phyloP scores from a whole-genome alignment of 2,888 invertebrate genomes.

The Drosophila trichaetosa region DNA sequence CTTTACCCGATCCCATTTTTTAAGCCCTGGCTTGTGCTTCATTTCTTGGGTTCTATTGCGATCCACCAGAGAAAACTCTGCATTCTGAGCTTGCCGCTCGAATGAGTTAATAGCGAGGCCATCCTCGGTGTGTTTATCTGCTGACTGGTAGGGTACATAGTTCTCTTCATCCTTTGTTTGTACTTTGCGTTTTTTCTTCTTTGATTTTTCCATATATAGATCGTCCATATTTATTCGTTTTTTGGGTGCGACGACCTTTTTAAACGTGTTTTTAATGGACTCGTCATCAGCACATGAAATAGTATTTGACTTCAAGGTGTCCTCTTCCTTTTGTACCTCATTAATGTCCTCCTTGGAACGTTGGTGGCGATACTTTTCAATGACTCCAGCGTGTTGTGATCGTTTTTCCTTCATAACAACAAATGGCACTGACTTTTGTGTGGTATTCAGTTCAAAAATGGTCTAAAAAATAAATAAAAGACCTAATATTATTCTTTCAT shows the following conservation, averaged over 20 bases:
- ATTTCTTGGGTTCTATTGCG: constrained; percentile 90
- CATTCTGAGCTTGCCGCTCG: constrained; percentile 91
- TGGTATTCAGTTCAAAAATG: constrained; percentile 95
- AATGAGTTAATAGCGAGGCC: constrained; percentile 91
- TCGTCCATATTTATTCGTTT: constrained; percentile 86
- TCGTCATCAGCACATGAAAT: constrained; percentile 85
- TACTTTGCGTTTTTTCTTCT: constrained; percentile 85
- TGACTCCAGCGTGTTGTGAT: constrained; percentile 88
- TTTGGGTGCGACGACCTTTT: constrained; percentile 86
- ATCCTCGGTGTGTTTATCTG: constrained; percentile 93
- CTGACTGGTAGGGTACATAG: constrained; percentile 94
- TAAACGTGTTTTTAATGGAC: constrained; percentile 87
- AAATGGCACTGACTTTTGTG: constrained; percentile 91
- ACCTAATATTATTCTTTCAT: not conserved
- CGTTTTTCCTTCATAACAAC: constrained; percentile 95
- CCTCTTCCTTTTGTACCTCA: constrained; percentile 66
- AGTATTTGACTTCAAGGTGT: constrained; percentile 40
- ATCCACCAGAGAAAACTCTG: constrained; percentile 92
- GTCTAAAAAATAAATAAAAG: constrained; percentile 85
- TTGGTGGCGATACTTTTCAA: constrained; percentile 84
- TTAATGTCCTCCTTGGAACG: constrained; percentile 80
- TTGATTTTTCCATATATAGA: constrained; percentile 86
- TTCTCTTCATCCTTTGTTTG: constrained; percentile 90
- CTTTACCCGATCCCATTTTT: constrained; percentile 97
- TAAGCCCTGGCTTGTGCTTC: constrained; percentile 87